Conservation (phyloP, 2,113 vertebrate genomes). For the Piliocolobus tephrosceles region DNA sequence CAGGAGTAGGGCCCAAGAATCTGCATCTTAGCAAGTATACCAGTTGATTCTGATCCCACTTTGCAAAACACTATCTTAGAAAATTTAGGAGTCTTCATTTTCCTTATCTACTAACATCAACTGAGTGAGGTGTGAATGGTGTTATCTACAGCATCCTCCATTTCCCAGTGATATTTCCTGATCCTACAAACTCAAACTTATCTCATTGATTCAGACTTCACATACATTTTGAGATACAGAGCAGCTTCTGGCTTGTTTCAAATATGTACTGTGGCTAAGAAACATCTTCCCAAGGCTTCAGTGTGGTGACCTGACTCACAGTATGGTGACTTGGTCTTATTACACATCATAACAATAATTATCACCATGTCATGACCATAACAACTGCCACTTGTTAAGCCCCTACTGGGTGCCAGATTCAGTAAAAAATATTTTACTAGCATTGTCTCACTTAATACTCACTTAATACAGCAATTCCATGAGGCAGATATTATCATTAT, state of each 20-base stretch:
- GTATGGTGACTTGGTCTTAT: not conserved
- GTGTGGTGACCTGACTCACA: not conserved
- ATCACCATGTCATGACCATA: not conserved
- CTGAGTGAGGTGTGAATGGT: not conserved
- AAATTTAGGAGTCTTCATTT: not conserved
- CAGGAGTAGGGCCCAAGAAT: not conserved
- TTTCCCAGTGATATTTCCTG: not conserved
- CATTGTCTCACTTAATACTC: conserved; percentile 35
- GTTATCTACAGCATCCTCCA: not conserved
- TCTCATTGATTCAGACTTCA: not conserved
- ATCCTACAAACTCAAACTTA: not conserved
- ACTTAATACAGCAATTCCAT: not conserved
- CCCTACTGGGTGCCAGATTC: conserved; percentile 1
- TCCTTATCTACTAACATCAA: not conserved
- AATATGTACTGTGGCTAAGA: not conserved
- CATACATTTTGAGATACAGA: not conserved
- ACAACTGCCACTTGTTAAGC: conserved; percentile 17
- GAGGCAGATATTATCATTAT: not conserved
- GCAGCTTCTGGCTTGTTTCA: not conserved
- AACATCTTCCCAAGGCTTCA: not conserved
- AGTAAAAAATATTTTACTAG: conserved; percentile 35
- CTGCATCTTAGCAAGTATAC: not conserved
- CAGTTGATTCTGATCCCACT: not conserved
- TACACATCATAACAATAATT: conserved; percentile 46
- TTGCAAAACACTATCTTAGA: not conserved